These are phyloP conservation scores for Acanthacorydalis orientalis DNA, from an alignment of 2,888 invertebrate species.

Conservation along the genomic window DNA sequence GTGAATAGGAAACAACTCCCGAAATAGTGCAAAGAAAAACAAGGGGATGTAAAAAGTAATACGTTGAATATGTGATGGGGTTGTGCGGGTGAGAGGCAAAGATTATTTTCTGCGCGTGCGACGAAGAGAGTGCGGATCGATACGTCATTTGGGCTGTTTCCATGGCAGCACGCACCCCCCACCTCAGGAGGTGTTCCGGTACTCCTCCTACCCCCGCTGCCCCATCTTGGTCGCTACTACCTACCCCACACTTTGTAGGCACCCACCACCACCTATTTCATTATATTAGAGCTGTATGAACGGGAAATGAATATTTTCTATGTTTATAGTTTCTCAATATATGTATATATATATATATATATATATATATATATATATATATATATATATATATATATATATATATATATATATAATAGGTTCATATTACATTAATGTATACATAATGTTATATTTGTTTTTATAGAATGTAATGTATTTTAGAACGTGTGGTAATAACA, in stretches of 20 bases:
- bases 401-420: no score
- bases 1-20: slow-evolving; percentile 16
- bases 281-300: slow-evolving; percentile 24
- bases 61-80: slow-evolving; percentile 30
- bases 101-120: slow-evolving; percentile 10
- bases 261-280: slow-evolving; percentile 13
- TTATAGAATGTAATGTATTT: no score
- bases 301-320: slow-evolving; percentile 27
- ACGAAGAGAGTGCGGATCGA: slow-evolving; percentile 27
- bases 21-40: slow-evolving; percentile 25
- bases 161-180: slow-evolving; percentile 26
- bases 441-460: no score
- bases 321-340: slow-evolving; percentile 18
- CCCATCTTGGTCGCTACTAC: slow-evolving; percentile 20
- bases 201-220: neutral
- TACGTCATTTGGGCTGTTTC: slow-evolving; percentile 35
- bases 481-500: no score
- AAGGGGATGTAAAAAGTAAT: slow-evolving; percentile 27
- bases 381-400: no score
- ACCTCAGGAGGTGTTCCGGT: neutral
- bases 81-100: slow-evolving; percentile 8
- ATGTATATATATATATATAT: neutral
- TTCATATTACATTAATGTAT: no score
- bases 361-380: neutral
- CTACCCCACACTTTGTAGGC: slow-evolving; percentile 15